Evolutionary conservation across 2,888 invertebrate species (phyloP).

Genomic region (Epistrophe eligans): DNA sequence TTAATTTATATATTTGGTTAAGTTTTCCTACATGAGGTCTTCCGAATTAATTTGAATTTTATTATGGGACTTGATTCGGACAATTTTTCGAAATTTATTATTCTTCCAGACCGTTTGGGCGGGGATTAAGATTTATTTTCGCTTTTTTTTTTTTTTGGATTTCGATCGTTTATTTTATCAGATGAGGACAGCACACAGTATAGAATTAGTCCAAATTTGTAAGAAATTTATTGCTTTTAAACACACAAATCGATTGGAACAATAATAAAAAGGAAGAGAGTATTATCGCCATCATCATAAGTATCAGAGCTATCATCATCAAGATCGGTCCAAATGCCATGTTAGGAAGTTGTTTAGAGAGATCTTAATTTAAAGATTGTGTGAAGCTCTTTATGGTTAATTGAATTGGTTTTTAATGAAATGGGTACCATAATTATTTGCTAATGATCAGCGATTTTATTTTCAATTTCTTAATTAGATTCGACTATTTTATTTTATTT

Average conservation of each 20-base stretch:
- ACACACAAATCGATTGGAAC: constrained; percentile 34
- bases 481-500: not conserved
- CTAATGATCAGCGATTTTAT: constrained; percentile 61
- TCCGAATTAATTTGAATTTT: constrained; percentile 67
- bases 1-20: constrained; percentile 10
- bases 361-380: constrained; percentile 55
- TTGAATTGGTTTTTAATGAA: constrained; percentile 74
- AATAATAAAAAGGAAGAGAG: not conserved
- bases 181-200: constrained; percentile 37
- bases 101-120: constrained; percentile 17
- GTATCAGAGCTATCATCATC: not conserved
- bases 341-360: constrained; percentile 67
- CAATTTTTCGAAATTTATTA: constrained; percentile 42
- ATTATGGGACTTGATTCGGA: constrained; percentile 48
- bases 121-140: constrained; percentile 13
- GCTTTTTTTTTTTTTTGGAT: not conserved
- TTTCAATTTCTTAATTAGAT: constrained; percentile 14
- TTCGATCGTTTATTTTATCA: constrained; percentile 48
- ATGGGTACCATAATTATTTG: constrained; percentile 68
- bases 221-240: constrained; percentile 44
- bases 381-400: constrained; percentile 70
- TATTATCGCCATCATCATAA: not conserved
- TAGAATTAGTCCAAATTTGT: constrained; percentile 68
- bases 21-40: constrained; percentile 67
- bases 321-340: constrained; percentile 42